Evolutionary conservation across 30 jellyfish, hydroid and myxozoan genomes (phyloP).

Genomic region (Aurelia sp.): DNA sequence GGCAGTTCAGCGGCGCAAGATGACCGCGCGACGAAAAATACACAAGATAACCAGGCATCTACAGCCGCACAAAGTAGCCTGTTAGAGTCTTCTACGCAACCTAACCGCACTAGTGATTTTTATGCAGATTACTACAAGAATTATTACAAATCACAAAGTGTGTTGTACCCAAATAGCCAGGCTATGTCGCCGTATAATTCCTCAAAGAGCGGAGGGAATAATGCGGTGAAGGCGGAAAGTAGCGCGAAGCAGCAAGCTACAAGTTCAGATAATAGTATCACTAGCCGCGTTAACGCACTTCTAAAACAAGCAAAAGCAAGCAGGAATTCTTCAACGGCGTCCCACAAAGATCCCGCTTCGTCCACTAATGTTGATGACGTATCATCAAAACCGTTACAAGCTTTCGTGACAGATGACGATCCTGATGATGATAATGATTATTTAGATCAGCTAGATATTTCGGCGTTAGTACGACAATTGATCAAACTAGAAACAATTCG

Average conservation of each 20-base stretch:
- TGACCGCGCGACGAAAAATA: not conserved
- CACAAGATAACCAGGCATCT: no score
- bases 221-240: not conserved
- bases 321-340: not conserved
- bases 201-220: not conserved
- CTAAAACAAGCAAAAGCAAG: not conserved
- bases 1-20: not conserved
- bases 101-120: not conserved
- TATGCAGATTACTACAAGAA: not conserved
- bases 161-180: no score
- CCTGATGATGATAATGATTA: conserved; percentile 57
- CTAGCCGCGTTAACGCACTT: not conserved
- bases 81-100: not conserved
- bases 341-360: not conserved
- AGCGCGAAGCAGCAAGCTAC: not conserved
- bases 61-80: no score
- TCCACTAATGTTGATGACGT: conserved; percentile 5
- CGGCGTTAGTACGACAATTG: conserved; percentile 71
- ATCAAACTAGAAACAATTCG: conserved; percentile 66
- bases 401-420: conserved; percentile 18
- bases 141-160: not conserved
- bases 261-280: not conserved
- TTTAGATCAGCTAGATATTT: conserved; percentile 57
- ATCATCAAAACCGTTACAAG: not conserved
- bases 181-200: not conserved